Percentiles rank a stretch among this genome's conserved stretches.
Evolutionary conservation across 23 tunicate species (phyloP).

Genomic region (Clavelina lepadiformis): DNA sequence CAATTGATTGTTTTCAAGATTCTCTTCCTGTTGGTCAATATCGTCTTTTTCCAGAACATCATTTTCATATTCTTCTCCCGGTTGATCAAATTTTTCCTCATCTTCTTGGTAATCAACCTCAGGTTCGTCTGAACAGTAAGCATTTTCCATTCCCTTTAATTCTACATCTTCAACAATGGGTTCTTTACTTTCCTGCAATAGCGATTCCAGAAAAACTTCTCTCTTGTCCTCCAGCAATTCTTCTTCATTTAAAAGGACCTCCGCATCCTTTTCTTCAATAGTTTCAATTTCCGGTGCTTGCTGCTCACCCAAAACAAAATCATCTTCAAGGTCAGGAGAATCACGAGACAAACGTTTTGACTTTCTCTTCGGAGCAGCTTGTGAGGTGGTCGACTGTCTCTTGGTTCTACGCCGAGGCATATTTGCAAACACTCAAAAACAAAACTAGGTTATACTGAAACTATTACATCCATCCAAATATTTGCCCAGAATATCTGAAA

Average conservation of each 20-base stretch:
- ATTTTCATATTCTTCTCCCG: constrained; percentile 48
- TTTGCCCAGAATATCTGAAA: too few species aligned
- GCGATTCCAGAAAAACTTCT: constrained; percentile 11
- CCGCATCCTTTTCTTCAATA: neutral
- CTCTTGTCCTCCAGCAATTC: constrained; percentile 18
- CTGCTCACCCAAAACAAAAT: neutral
- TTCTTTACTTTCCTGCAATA: constrained; percentile 16
- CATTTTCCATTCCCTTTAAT: constrained; percentile 33
- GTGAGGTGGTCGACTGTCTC: constrained; percentile 2
- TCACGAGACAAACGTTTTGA: constrained; percentile 5
- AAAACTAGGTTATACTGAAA: too few species aligned
- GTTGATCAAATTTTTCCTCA: constrained; percentile 61
- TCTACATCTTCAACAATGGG: constrained; percentile 35
- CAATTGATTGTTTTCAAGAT: constrained; percentile 1
- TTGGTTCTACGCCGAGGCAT: constrained; percentile 18
- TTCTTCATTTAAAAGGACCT: neutral
- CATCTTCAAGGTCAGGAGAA: too few species aligned
- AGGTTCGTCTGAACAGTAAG: constrained; percentile 29
- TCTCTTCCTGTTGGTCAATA: neutral
- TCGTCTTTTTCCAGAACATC: constrained; percentile 5
- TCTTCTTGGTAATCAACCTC: constrained; percentile 60
- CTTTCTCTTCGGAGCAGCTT: neutral
- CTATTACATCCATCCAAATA: too few species aligned
- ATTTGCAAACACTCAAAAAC: too few species aligned
- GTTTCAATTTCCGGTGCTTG: neutral